Base-by-base conservation (phyloP, 2,797 vertebrate genomes). In the Pristis pectinata region DNA sequence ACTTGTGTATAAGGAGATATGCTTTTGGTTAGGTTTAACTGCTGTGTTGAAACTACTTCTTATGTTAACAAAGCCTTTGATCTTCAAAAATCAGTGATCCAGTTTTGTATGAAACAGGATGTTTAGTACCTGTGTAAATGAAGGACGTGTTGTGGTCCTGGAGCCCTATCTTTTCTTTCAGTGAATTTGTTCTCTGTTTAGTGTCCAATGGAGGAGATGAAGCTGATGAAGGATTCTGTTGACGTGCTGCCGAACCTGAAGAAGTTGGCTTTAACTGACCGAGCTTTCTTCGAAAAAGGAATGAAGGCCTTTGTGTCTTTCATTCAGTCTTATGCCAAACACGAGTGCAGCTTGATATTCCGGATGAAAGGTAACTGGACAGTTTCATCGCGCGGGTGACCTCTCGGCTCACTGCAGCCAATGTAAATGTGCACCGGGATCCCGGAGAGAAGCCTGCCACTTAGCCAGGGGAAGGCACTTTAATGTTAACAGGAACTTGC, bases 281-380 rank as follows among this genome's bases (percentile, higher is more conserved):
- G 99, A 17, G 99, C 98, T 0, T 72, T 99, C 95, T 99, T 98
- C 19, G 98, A 99, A 95, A 97, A 98, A 67, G 97, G 98, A 94
- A 98, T 98, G 98, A 98, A 97, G 95, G 99, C 99, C 0, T 99
- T 99, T 34, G 99, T 99, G 82, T 99, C 99, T 0, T 97, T 95
- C 0, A 94, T 99, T 13, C 99, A 99, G 97, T 98, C 98, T 0
- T 99, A 99, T 0, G 98, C 97, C 95, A 99, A 99, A 95, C 99
- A 99, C 0, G 98, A 99, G 17, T 99, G 99, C 77, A 98, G 97
- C 41, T 97, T 99, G 15, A 99, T 99, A 96, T 99, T 99, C 97
- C 96, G 98, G 61, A 56, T 98, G 53, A 99, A 99, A 98, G 99
- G 99, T 99, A 94, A 96, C 95, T 92, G 41, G 24, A 0, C 67